Evolutionary conservation across 2,888 invertebrate genomes (phyloP).

Genomic region (Gastracanthus pulcherrimus): DNA sequence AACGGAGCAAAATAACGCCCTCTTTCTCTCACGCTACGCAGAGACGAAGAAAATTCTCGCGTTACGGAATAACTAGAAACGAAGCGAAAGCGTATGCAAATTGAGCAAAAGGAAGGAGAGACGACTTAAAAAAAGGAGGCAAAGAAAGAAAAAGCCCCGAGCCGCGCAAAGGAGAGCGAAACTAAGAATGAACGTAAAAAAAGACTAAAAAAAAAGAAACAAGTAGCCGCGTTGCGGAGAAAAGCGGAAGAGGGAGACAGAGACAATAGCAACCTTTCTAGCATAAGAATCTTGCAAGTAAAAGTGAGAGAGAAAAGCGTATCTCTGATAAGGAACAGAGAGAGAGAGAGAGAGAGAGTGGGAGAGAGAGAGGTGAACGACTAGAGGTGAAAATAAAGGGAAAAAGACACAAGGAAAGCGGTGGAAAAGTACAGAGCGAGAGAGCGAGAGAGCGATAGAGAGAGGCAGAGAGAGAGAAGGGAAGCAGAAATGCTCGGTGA

Average conservation of each 20-base stretch:
- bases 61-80: slow-evolving; percentile 53
- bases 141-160: slow-evolving; percentile 8
- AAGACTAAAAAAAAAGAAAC: slow-evolving; percentile 23
- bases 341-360: too few species aligned
- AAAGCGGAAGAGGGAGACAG: not conserved
- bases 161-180: slow-evolving; percentile 12
- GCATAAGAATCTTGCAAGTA: slow-evolving; percentile 1
- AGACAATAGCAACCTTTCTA: slow-evolving; percentile 8
- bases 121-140: not conserved
- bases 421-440: slow-evolving; percentile 15
- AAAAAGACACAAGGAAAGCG: slow-evolving; percentile 30
- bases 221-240: slow-evolving; percentile 8
- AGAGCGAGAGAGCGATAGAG: slow-evolving; percentile 40
- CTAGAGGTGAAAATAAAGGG: slow-evolving; percentile 35
- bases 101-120: slow-evolving; percentile 37
- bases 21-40: slow-evolving; percentile 4
- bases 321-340: slow-evolving; percentile 7
- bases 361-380: not conserved
- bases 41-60: slow-evolving; percentile 50
- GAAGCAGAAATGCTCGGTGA: slow-evolving; percentile 54
- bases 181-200: slow-evolving; percentile 26
- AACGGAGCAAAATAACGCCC: slow-evolving; percentile 56
- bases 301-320: not conserved
- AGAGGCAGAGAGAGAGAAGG: slow-evolving; percentile 53
- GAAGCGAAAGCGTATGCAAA: slow-evolving; percentile 53